phyloP scores from a whole-genome alignment of 2,888 invertebrate genomes.

The Ornithoptera alexandrae region DNA sequence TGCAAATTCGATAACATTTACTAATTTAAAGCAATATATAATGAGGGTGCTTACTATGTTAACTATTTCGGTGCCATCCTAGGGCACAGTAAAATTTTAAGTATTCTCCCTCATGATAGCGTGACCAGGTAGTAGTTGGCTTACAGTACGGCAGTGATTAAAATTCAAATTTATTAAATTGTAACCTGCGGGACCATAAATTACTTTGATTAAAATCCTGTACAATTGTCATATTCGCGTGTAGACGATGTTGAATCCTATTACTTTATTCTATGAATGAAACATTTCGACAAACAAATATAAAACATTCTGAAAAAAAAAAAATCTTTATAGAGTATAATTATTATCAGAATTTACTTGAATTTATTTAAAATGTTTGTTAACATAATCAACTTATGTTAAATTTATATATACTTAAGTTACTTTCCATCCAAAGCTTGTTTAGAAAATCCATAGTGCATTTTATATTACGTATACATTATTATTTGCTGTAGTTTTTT shows the following conservation, averaged over 20 bases:
- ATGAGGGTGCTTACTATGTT: not conserved
- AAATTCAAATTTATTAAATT: not conserved
- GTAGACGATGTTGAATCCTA: not conserved
- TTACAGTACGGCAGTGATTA: not conserved
- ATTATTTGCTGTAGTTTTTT: too few relatives aligned
- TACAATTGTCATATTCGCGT: not conserved
- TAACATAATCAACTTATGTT: too few relatives aligned
- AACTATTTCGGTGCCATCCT: slow-evolving; percentile 3
- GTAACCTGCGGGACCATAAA: not conserved
- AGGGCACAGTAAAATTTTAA: not conserved
- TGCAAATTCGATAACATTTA: not conserved
- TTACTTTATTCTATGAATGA: not conserved
- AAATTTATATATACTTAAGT: too few relatives aligned
- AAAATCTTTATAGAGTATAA: not conserved
- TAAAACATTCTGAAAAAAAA: not conserved
- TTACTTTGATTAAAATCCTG: not conserved
- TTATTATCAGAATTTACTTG: too few relatives aligned
- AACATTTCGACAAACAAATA: not conserved
- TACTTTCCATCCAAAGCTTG: too few relatives aligned
- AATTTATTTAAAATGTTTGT: too few relatives aligned
- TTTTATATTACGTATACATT: too few relatives aligned
- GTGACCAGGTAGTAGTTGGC: not conserved
- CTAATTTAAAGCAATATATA: not conserved
- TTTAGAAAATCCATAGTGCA: too few relatives aligned
- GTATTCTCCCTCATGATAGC: not conserved